Evolutionary conservation across 2,797 vertebrate species (phyloP), one percentile per base, ranked within the genome.

Genomic region (Alcedo quadribrachys): DNA sequence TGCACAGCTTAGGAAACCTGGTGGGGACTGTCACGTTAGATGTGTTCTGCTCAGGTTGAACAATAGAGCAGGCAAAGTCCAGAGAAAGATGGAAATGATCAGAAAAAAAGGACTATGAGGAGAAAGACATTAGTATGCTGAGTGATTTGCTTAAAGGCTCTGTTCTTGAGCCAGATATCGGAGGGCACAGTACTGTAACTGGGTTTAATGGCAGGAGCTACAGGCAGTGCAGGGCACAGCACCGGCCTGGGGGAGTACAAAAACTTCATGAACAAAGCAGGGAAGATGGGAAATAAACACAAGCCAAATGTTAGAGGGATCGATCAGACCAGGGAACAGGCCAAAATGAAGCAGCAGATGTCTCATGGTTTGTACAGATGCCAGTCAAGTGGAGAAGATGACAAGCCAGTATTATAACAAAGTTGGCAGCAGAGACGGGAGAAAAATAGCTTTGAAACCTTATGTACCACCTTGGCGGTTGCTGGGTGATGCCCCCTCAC

Each of bases 381-480:
- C 35, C 58, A 30, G 40, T 8, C 0, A 4, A 68, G 32, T 1
- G n/a, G 24, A 69, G 67, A 54, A 17, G 35, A 45, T 0, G 2
- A 46, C 33, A 75, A 65, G 35, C 25, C 18, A 35, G 27, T 42
- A 16, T 27, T 30, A 6, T 25, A 54, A 43, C 10, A 5, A 55
- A 63, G 40, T 2, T 5, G n/a, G 24, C 30, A 50, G 35, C 9
- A 27, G 32, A 24, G 8, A 33, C 2, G 4, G 37, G 37, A 58
- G 24, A 70, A 46, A 63, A 74, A 32, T 8, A 18, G 27, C 32
- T 76, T 33, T 17, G 25, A 45, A 53, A 45, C 35, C 33, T 54
- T 5, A 11, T 12, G 35, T 40, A 18, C 18, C 12, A 28, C 16
- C 18, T 57, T 2, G 1, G 83, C 17, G 1, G 25, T 63, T 37